Conservation (phyloP, 2,888 invertebrate genomes). For the Hirtodrosophila histrioides region DNA sequence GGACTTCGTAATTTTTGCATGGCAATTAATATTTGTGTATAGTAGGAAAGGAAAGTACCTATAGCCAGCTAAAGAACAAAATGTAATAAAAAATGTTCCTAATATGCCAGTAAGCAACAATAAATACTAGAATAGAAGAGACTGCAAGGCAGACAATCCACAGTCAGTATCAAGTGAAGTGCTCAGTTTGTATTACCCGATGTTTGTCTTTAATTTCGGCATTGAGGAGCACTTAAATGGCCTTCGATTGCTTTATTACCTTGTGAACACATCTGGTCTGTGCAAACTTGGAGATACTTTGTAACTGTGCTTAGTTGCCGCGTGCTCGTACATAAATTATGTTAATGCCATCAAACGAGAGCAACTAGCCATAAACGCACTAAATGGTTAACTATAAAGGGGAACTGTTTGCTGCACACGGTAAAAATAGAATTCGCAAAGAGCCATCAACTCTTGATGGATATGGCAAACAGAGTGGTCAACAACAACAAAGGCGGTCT, state of each 20-base stretch:
- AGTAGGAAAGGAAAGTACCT: slow-evolving; percentile 3
- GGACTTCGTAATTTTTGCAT: slow-evolving; percentile 4
- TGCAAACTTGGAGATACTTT: slow-evolving; percentile 35
- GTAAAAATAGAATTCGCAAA: slow-evolving; percentile 35
- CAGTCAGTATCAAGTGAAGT: no score
- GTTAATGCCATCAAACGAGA: slow-evolving; percentile 74
- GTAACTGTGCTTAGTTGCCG: slow-evolving; percentile 62
- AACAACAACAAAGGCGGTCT: slow-evolving; percentile 39
- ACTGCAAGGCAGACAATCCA: no score
- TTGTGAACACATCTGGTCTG: slow-evolving; percentile 12
- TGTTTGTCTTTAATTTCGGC: slow-evolving; percentile 6
- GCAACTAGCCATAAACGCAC: slow-evolving; percentile 76
- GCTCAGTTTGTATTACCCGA: no score
- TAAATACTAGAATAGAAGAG: no score
- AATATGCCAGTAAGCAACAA: no score
- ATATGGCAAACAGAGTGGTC: slow-evolving; percentile 43
- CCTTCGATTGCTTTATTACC: slow-evolving; percentile 64
- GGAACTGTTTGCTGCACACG: slow-evolving; percentile 34
- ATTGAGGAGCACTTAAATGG: slow-evolving; percentile 22
- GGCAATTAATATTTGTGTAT: slow-evolving; percentile 34
- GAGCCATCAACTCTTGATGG: slow-evolving; percentile 39
- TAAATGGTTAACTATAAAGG: slow-evolving; percentile 63
- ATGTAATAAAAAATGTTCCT: no score
- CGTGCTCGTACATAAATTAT: slow-evolving; percentile 79
- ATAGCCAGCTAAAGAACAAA: neutral